Conservation (phyloP, 2,888 invertebrate species). For the Griposia aprilina region DNA sequence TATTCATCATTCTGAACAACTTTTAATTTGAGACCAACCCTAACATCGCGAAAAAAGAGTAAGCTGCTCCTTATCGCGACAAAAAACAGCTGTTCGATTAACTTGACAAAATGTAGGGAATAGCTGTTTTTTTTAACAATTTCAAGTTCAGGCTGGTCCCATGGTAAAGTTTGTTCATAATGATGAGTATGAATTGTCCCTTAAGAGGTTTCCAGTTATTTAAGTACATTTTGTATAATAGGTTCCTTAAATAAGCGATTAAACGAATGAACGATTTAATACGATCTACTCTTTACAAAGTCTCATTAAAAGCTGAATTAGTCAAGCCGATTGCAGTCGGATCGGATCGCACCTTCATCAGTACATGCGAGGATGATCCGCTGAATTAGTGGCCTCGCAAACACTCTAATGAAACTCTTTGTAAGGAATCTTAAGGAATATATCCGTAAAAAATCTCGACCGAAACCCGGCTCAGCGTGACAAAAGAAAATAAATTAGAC, state of each 20-base stretch:
- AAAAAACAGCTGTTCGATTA: no score
- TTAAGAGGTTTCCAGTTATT: not conserved
- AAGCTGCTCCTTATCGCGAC: no score
- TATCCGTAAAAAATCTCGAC: conserved; percentile 84
- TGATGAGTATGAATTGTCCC: not conserved
- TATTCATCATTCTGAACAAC: no score
- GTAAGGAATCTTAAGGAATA: conserved; percentile 88
- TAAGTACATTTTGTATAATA: not conserved
- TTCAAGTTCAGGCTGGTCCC: not conserved
- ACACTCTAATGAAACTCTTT: conserved; percentile 87
- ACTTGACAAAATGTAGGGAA: not conserved
- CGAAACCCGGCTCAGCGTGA: conserved; percentile 75
- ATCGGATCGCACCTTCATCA: conserved; percentile 49
- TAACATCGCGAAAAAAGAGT: not conserved
- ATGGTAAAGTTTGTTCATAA: not conserved
- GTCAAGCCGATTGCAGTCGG: conserved; percentile 20
- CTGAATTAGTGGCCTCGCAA: conserved; percentile 68
- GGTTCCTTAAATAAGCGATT: not conserved
- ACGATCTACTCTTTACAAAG: conserved; percentile 2
- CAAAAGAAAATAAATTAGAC: conserved; percentile 84
- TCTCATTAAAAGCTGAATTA: conserved; percentile 48
- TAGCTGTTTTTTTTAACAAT: no score
- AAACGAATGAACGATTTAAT: not conserved
- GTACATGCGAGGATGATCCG: conserved; percentile 51
- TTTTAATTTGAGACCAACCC: not conserved